Evolutionary conservation across 2,888 invertebrate species (phyloP).

Genomic region (Campaea margaritaria): DNA sequence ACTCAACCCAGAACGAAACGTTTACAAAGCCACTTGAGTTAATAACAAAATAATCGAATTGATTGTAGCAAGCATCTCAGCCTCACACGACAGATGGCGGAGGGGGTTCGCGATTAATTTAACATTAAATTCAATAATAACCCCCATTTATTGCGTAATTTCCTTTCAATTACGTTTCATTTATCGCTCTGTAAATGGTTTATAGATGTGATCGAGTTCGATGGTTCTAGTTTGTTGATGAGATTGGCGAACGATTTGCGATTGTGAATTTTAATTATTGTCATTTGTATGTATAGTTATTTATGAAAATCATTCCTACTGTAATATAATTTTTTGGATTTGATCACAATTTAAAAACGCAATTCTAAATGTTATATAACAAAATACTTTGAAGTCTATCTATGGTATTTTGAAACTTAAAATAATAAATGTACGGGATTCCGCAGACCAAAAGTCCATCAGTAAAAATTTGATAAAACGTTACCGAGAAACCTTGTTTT

Average conservation of each 20-base stretch:
- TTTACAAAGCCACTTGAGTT: constrained; percentile 51
- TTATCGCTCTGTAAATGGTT: constrained; percentile 80
- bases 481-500: no score
- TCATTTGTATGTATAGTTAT: neutral
- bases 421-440: no score
- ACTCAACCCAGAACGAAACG: constrained; percentile 16
- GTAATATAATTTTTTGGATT: no score
- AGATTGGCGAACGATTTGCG: constrained; percentile 7
- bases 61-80: constrained; percentile 53
- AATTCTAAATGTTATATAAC: no score
- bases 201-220: constrained; percentile 53
- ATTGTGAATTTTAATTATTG: constrained; percentile 2
- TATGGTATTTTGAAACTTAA: no score
- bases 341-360: no score
- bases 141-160: constrained; percentile 84
- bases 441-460: no score
- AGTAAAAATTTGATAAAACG: no score
- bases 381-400: no score
- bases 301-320: neutral
- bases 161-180: constrained; percentile 84
- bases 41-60: constrained; percentile 60
- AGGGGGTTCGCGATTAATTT: constrained; percentile 79
- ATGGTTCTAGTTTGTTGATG: constrained; percentile 31
- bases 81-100: constrained; percentile 76
- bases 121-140: constrained; percentile 85